These are phyloP conservation scores for Cardiocondyla obscurior DNA, from an alignment of 1,140 invertebrate genomes.

Conservation along the genomic window DNA sequence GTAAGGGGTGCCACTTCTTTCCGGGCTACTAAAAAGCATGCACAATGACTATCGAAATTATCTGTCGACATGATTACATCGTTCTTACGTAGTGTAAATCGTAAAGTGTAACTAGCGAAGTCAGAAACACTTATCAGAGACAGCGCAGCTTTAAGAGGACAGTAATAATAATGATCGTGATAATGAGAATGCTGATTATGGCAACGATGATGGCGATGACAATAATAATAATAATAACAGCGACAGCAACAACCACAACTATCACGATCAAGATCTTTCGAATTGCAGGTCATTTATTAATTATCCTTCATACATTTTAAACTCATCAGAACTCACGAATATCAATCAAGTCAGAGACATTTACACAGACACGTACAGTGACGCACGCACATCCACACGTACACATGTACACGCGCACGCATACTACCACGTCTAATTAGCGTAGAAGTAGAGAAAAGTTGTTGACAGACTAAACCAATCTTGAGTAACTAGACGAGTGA, in stretches of 20 bases:
- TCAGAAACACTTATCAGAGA: conserved; percentile 48
- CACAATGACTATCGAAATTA: conserved; percentile 58
- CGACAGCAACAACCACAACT: conserved; percentile 71
- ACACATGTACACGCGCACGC: conserved; percentile 1
- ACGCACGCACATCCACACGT: conserved; percentile 23
- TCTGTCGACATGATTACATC: conserved; percentile 49
- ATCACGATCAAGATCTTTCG: conserved; percentile 69
- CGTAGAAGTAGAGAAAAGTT: conserved; percentile 14
- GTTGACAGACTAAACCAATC: conserved; percentile 16
- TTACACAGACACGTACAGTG: conserved; percentile 16
- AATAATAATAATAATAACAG: conserved; percentile 73
- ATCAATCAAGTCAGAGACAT: conserved; percentile 24
- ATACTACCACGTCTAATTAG: not conserved
- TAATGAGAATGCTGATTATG: conserved; percentile 76
- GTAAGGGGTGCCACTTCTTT: conserved; percentile 52
- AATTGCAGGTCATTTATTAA: conserved; percentile 57
- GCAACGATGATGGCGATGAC: conserved; percentile 70
- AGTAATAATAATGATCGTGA: conserved; percentile 55
- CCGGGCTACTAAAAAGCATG: conserved; percentile 50
- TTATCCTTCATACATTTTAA: conserved; percentile 54
- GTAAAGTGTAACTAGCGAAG: conserved; percentile 41
- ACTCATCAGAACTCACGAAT: conserved; percentile 43
- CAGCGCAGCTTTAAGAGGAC: conserved; percentile 46
- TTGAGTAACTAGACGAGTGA: conserved; percentile 9
- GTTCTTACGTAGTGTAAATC: conserved; percentile 44